phyloP scores from a whole-genome alignment of 2,113 vertebrate genomes.

The Chlorocebus sabaeus region DNA sequence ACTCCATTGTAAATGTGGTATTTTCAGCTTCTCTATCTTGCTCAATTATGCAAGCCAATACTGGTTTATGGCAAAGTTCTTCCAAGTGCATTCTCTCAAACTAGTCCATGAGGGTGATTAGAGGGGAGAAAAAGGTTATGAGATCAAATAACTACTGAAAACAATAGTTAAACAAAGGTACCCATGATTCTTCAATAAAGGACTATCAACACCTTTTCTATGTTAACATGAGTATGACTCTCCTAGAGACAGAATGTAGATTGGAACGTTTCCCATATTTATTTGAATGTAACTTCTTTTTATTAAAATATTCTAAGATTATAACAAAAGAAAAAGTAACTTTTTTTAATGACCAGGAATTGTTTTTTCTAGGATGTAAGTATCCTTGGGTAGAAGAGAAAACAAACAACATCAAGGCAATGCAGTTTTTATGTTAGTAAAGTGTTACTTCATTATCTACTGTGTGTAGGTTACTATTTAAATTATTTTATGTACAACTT shows the following conservation, averaged over 20 bases:
- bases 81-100: background rate
- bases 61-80: background rate
- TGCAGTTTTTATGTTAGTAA: background rate
- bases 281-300: background rate
- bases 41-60: background rate
- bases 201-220: background rate
- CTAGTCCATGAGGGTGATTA: background rate
- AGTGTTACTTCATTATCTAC: background rate
- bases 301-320: background rate
- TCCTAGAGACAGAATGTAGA: background rate
- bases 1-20: background rate
- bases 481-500: slow-evolving; percentile 31
- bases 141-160: slow-evolving; percentile 39
- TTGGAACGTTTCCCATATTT: background rate
- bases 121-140: background rate
- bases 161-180: slow-evolving; percentile 33
- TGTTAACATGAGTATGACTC: background rate
- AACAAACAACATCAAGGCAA: background rate
- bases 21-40: background rate
- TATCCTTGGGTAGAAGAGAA: slow-evolving; percentile 31
- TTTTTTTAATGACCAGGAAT: background rate
- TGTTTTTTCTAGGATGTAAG: background rate
- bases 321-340: too few relatives aligned
- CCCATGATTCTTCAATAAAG: background rate
- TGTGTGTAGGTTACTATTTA: background rate